A percentile compares a stretch with the other conserved stretches of the same genome.
Evolutionary conservation across 2,113 vertebrate genomes (phyloP).

Genomic region (Corapipo altera): DNA sequence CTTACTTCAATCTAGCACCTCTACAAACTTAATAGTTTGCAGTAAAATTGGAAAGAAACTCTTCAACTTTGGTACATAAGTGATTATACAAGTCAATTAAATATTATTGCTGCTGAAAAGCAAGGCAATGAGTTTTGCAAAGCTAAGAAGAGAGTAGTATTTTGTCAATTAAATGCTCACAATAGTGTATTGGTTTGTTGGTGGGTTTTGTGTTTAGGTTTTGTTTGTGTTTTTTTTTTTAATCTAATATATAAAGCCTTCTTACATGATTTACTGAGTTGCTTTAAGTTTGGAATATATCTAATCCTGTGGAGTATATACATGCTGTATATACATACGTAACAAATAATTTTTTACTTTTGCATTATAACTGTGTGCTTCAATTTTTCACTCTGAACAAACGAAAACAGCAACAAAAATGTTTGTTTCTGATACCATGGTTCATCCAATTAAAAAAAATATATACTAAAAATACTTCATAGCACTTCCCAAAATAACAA

Average conservation of each 20-base stretch:
- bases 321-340: rapidly evolving
- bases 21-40: not conserved
- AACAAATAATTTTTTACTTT: not conserved
- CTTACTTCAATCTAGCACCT: not conserved
- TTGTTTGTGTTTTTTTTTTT: not conserved
- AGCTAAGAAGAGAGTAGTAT: not conserved
- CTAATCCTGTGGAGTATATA: not conserved
- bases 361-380: not conserved
- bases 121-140: not conserved
- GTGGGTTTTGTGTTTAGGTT: not conserved
- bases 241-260: not conserved
- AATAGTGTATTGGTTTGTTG: not conserved
- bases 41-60: not conserved
- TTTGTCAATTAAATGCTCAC: not conserved
- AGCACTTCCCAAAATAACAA: slow-evolving; percentile 48
- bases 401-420: not conserved
- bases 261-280: not conserved
- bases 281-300: not conserved
- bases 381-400: not conserved
- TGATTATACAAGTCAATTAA: not conserved
- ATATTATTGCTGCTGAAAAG: not conserved
- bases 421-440: not conserved
- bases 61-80: not conserved
- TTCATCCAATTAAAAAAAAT: not conserved
- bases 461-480: slow-evolving; percentile 55